A percentile compares a stretch with the other conserved stretches of the same genome.
phyloP scores from a whole-genome alignment of 2,113 vertebrate genomes.

The Hylia prasina region DNA sequence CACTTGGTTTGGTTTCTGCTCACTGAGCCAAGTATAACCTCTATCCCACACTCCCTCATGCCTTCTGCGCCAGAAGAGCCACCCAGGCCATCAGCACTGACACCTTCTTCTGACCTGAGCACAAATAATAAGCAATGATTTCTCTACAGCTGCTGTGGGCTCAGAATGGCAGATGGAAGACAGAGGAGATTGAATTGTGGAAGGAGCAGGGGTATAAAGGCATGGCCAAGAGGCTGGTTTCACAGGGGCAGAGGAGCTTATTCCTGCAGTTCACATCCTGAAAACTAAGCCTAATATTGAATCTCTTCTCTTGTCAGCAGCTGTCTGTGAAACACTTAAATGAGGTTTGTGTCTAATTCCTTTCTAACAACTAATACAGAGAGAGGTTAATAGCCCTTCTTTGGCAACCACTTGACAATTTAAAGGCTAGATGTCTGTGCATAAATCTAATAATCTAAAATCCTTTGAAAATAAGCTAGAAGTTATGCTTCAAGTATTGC shows the following conservation, averaged over 20 bases:
- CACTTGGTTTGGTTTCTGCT: neutral
- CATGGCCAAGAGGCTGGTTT: neutral
- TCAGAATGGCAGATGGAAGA: neutral
- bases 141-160: neutral
- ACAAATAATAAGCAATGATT: neutral
- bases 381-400: neutral
- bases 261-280: neutral
- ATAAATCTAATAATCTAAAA: neutral
- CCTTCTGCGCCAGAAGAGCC: neutral
- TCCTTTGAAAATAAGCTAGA: neutral
- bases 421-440: neutral
- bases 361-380: neutral
- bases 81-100: neutral
- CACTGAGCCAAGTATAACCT: neutral
- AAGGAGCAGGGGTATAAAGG: neutral
- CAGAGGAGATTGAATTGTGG: neutral
- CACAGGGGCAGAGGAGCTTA: neutral
- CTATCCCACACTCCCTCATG: neutral
- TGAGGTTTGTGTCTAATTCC: neutral
- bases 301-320: neutral
- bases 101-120: neutral
- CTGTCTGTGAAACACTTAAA: neutral
- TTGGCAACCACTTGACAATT: neutral
- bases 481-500: neutral
- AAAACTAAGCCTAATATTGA: neutral